A percentile compares a stretch with the other conserved stretches of the same genome.
phyloP scores from a whole-genome alignment of 2,113 vertebrate genomes.

The Corvus hawaiiensis region DNA sequence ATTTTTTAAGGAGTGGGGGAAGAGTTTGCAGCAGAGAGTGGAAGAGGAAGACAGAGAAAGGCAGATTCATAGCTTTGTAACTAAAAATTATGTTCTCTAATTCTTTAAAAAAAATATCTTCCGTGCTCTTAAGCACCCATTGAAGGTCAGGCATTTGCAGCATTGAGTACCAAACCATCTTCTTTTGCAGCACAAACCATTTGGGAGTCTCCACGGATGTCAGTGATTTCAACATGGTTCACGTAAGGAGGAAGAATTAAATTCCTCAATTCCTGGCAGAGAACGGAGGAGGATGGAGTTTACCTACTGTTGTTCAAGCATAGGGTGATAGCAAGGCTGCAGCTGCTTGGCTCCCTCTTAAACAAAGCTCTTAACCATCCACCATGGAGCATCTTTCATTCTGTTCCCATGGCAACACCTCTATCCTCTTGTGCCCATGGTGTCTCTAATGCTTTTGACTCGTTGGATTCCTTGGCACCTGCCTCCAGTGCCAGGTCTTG shows the following conservation, averaged over 20 bases:
- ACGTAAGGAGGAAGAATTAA: constrained; percentile 33
- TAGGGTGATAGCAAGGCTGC: constrained; percentile 46
- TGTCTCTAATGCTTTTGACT: constrained; percentile 67
- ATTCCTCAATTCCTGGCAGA: constrained; percentile 30
- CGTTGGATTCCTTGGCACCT: constrained; percentile 71
- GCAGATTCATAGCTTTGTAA: not conserved
- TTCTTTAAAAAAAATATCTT: not conserved
- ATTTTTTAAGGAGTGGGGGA: not conserved
- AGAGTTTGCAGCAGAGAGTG: not conserved
- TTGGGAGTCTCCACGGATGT: not conserved
- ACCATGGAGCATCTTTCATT: constrained; percentile 63
- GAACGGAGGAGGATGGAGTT: constrained; percentile 11
- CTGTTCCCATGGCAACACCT: constrained; percentile 76
- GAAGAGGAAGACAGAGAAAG: not conserved
- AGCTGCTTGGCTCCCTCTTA: constrained; percentile 62
- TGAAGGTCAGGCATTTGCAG: not conserved
- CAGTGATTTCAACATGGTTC: not conserved
- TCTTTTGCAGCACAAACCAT: constrained; percentile 11
- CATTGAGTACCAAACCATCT: not conserved
- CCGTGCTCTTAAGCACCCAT: not conserved
- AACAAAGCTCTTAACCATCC: constrained; percentile 70
- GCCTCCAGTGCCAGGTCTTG: constrained; percentile 64
- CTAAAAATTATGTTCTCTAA: not conserved
- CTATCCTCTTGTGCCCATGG: constrained; percentile 65
- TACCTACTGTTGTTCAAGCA: constrained; percentile 36